Percentiles rank a stretch among this genome's conserved stretches.
Evolutionary conservation across 2,888 invertebrate genomes (phyloP).

Genomic region (Coelopa pilipes): DNA sequence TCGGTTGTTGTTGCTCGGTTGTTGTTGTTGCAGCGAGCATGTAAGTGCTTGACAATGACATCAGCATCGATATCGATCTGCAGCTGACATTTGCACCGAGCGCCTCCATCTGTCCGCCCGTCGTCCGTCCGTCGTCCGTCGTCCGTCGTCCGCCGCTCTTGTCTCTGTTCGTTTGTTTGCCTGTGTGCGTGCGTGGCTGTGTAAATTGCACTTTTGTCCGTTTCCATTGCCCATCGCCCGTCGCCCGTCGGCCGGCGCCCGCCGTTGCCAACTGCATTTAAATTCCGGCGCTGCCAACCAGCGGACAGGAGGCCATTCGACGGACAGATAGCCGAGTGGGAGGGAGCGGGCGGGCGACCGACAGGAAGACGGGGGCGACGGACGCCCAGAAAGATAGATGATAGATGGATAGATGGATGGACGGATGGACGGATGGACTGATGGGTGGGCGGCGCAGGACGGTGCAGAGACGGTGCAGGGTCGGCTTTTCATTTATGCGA

Average conservation of each 20-base stretch:
- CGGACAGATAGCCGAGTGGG: too few species aligned
- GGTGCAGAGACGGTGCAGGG: not conserved
- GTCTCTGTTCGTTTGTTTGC: not conserved
- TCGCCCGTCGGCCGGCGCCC: not conserved
- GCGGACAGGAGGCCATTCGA: not conserved
- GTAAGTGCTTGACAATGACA: conserved; percentile 34
- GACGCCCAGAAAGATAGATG: not conserved
- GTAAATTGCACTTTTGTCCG: not conserved
- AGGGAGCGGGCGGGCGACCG: too few species aligned
- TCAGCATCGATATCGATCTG: conserved; percentile 33
- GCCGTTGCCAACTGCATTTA: conserved; percentile 3
- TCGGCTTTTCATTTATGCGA: conserved; percentile 29
- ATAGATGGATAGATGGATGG: conserved; percentile 1
- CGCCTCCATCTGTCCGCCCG: not conserved
- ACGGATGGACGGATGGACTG: not conserved
- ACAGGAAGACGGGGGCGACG: too few species aligned
- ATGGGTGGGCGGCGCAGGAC: not conserved
- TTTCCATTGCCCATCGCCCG: not conserved
- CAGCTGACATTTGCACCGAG: conserved; percentile 21
- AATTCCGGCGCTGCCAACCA: not conserved
- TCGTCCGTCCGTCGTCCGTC: not conserved
- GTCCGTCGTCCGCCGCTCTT: not conserved
- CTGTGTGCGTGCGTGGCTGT: not conserved
- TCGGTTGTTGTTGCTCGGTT: not conserved
- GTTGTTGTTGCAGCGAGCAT: conserved; percentile 12